A percentile compares a stretch with the other conserved stretches of the same genome.
Conservation (phyloP, 1,140 invertebrate species). For the Drosophila tristis region DNA sequence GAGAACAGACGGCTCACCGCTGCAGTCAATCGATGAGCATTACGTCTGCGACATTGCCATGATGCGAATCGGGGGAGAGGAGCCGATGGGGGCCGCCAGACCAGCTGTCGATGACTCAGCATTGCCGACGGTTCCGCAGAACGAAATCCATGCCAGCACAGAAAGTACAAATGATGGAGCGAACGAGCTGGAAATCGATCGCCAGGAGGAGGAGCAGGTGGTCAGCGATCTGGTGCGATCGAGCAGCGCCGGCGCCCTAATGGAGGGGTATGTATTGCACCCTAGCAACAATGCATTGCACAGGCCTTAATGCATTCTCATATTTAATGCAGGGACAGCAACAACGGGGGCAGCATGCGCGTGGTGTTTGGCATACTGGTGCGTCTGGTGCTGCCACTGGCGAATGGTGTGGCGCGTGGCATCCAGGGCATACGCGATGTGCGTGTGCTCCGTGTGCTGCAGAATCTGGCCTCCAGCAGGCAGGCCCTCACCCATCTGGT, state of each 20-base stretch:
- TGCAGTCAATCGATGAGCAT: slow-evolving; percentile 67
- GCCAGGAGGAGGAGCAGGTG: slow-evolving; percentile 72
- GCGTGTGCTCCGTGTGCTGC: slow-evolving; percentile 64
- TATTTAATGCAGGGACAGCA: slow-evolving; percentile 35
- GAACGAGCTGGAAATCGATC: slow-evolving; percentile 70
- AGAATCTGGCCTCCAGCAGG: slow-evolving; percentile 74
- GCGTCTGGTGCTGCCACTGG: slow-evolving; percentile 72
- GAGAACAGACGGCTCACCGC: slow-evolving; percentile 3
- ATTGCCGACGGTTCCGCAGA: background rate
- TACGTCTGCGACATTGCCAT: slow-evolving; percentile 75
- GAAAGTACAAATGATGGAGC: slow-evolving; percentile 19
- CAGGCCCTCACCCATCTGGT: slow-evolving; percentile 84
- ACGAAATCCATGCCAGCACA: slow-evolving; percentile 3
- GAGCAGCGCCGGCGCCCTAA: slow-evolving; percentile 43
- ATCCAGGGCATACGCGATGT: slow-evolving; percentile 77
- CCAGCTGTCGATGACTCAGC: slow-evolving; percentile 20
- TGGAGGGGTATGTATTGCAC: slow-evolving; percentile 60
- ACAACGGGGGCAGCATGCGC: slow-evolving; percentile 72
- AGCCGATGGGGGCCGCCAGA: slow-evolving; percentile 27
- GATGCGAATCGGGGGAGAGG: slow-evolving; percentile 69
- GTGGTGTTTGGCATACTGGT: slow-evolving; percentile 78
- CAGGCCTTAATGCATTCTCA: background rate
- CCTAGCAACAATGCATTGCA: background rate
- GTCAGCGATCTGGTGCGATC: slow-evolving; percentile 72
- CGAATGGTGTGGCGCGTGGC: slow-evolving; percentile 74